Evolutionary conservation across 2,797 vertebrate genomes (phyloP).

Genomic region (Channa striata): DNA sequence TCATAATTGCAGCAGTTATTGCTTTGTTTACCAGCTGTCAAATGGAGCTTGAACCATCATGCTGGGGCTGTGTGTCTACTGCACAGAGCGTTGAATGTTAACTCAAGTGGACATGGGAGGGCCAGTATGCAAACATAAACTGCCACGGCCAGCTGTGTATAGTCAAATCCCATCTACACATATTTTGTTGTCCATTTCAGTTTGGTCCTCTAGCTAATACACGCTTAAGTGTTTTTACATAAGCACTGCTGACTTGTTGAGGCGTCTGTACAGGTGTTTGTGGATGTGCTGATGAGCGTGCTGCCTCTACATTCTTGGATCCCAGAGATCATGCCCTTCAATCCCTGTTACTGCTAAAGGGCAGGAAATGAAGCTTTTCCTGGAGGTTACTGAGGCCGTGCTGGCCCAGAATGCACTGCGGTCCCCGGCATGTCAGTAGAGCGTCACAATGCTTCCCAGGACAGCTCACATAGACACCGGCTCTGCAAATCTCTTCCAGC

Average conservation of each 20-base stretch:
- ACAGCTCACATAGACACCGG: slow-evolving; percentile 38
- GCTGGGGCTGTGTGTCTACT: slow-evolving; percentile 17
- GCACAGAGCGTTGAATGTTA: slow-evolving; percentile 13
- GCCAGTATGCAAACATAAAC: slow-evolving; percentile 25
- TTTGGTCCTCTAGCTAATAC: slow-evolving; percentile 33
- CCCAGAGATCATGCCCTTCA: slow-evolving; percentile 1
- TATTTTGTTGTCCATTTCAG: slow-evolving; percentile 28
- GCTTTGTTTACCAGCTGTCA: slow-evolving; percentile 59
- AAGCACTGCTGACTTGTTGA: slow-evolving; percentile 18
- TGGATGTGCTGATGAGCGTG: slow-evolving; percentile 2
- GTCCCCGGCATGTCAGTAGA: slow-evolving; percentile 37
- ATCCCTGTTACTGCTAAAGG: slow-evolving; percentile 38
- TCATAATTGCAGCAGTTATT: slow-evolving; percentile 27
- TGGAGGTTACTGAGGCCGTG: slow-evolving; percentile 53
- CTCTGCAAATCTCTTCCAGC: slow-evolving; percentile 60
- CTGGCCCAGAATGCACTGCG: slow-evolving; percentile 54
- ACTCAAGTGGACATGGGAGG: slow-evolving; percentile 11
- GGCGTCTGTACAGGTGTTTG: slow-evolving; percentile 36
- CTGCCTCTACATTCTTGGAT: slow-evolving; percentile 25
- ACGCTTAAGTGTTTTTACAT: slow-evolving; percentile 19
- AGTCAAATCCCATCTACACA: slow-evolving; percentile 11
- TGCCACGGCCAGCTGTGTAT: slow-evolving; percentile 1
- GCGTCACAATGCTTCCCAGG: slow-evolving; percentile 39
- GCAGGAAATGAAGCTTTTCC: slow-evolving; percentile 51
- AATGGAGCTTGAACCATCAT: slow-evolving; percentile 45